Evolutionary conservation across 2,888 invertebrate species (phyloP).

Genomic region (Zygogramma bicolorata): DNA sequence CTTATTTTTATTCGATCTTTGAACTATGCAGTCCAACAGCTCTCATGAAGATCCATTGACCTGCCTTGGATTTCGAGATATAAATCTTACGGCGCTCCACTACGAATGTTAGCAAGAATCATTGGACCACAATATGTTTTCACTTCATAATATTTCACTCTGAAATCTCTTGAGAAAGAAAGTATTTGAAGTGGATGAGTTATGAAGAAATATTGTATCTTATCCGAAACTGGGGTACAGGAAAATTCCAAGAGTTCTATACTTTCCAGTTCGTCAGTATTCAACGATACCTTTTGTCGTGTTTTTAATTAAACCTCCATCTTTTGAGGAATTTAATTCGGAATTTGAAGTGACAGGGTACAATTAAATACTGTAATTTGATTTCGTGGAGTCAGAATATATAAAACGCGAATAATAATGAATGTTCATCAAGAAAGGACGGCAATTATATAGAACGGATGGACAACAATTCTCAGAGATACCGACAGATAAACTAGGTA

Average conservation of each 20-base stretch:
- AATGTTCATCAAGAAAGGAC: slow-evolving; percentile 5
- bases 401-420: neutral
- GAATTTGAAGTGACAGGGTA: slow-evolving; percentile 29
- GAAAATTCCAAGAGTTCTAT: slow-evolving; percentile 4
- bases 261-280: slow-evolving; percentile 20
- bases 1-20: too few relatives aligned
- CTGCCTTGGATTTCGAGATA: too few relatives aligned
- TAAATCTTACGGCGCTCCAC: too few relatives aligned
- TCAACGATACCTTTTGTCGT: slow-evolving; percentile 11
- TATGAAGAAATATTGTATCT: too few relatives aligned
- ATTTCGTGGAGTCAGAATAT: neutral
- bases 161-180: too few relatives aligned
- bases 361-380: slow-evolving; percentile 30
- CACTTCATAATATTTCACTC: too few relatives aligned
- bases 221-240: neutral
- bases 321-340: slow-evolving; percentile 24
- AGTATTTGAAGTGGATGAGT: too few relatives aligned
- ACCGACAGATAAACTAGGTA: too few relatives aligned
- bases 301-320: slow-evolving; percentile 30
- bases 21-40: too few relatives aligned
- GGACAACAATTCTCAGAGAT: neutral
- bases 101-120: too few relatives aligned
- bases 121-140: too few relatives aligned
- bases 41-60: too few relatives aligned
- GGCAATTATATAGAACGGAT: neutral